Conservation (phyloP, 2,113 vertebrate species). For the Pandion haliaetus region DNA sequence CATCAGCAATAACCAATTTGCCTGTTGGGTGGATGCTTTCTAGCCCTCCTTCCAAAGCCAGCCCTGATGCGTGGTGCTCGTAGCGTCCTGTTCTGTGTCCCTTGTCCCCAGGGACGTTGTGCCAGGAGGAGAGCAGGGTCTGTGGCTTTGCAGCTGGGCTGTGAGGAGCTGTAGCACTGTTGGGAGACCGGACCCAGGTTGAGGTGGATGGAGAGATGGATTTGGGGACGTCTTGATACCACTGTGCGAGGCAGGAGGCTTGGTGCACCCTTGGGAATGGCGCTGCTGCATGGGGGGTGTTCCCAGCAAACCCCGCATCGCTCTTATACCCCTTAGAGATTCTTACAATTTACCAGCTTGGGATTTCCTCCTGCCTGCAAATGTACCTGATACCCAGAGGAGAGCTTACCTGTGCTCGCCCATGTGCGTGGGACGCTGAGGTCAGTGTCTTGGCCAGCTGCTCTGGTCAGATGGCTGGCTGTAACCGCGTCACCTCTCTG, state of each 20-base stretch:
- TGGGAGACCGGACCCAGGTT: background rate
- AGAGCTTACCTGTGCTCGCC: background rate
- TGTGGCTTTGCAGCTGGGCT: background rate
- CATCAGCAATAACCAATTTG: constrained; percentile 49
- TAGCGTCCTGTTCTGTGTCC: background rate
- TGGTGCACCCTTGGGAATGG: background rate
- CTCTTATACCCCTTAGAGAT: background rate
- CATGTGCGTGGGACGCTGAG: rapidly evolving
- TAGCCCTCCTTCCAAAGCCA: background rate
- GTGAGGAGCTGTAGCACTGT: background rate
- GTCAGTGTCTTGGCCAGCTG: background rate
- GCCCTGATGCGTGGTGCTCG: rapidly evolving
- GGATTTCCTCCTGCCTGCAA: background rate
- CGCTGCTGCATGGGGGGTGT: background rate
- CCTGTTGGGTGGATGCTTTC: constrained; percentile 15
- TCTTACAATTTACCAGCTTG: background rate
- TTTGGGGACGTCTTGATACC: background rate
- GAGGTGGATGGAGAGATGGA: background rate
- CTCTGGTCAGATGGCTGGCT: constrained; percentile 13
- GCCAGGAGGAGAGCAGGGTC: background rate
- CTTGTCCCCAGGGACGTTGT: background rate
- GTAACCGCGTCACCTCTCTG: constrained; percentile 3
- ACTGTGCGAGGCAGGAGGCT: background rate
- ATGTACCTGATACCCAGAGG: background rate
- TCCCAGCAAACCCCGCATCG: background rate